A percentile compares a stretch with the other conserved stretches of the same genome.
Conservation (phyloP, 2,113 vertebrate species). For the Merops nubicus region DNA sequence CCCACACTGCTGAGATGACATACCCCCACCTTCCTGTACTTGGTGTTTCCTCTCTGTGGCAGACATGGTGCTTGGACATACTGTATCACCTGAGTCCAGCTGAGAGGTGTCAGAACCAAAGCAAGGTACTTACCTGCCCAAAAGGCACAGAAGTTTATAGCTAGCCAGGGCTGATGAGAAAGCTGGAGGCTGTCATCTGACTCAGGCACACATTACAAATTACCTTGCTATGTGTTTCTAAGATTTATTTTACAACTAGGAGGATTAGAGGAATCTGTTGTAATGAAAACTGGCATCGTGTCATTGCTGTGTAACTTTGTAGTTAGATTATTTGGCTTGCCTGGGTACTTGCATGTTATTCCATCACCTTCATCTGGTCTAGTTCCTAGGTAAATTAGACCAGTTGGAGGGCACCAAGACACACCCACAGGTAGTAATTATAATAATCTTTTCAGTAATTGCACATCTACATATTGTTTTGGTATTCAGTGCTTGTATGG, state of each 20-base stretch:
- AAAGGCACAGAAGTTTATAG: background rate
- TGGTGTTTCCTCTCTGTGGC: background rate
- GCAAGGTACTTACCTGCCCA: background rate
- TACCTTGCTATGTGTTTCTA: slow-evolving; percentile 17
- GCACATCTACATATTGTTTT: background rate
- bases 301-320: background rate
- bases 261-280: slow-evolving; percentile 53
- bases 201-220: slow-evolving; percentile 17
- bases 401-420: background rate
- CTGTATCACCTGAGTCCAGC: background rate
- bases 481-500: background rate
- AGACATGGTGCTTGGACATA: background rate
- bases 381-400: background rate
- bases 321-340: slow-evolving; percentile 2
- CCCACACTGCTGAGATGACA: background rate
- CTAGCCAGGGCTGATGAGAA: background rate
- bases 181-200: slow-evolving; percentile 28
- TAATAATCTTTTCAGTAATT: background rate
- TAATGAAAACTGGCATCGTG: slow-evolving; percentile 32
- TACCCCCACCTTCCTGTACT: background rate
- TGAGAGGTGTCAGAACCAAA: background rate
- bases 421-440: background rate
- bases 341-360: background rate
- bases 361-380: background rate
- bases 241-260: slow-evolving; percentile 33